Evolutionary conservation across 2,888 invertebrate species (phyloP).

Genomic region (Synanthedon myopaeformis): DNA sequence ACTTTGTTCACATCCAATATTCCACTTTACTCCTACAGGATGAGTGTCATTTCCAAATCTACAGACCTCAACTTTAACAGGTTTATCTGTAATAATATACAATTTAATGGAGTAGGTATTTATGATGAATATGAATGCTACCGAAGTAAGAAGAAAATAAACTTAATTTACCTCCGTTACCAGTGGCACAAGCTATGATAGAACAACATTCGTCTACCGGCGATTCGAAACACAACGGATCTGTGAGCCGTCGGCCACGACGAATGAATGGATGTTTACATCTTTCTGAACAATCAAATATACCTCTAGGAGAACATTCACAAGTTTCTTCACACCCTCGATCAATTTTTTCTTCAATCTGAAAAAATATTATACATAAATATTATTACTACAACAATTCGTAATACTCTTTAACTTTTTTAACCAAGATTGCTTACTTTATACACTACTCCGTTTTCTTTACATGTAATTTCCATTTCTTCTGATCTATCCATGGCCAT

Average conservation of each 20-base stretch:
- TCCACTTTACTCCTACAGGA: constrained; percentile 77
- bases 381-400: too few relatives aligned
- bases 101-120: neutral
- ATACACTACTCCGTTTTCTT: constrained; percentile 56
- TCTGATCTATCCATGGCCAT: constrained; percentile 36
- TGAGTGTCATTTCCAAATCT: constrained; percentile 78
- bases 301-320: constrained; percentile 75
- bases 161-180: constrained; percentile 33
- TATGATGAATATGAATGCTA: too few relatives aligned
- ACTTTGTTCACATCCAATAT: constrained; percentile 83
- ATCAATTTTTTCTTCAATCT: constrained; percentile 78
- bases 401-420: neutral
- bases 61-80: constrained; percentile 48
- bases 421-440: constrained; percentile 40
- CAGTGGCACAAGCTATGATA: constrained; percentile 76
- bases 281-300: constrained; percentile 78
- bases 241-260: constrained; percentile 74
- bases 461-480: constrained; percentile 43
- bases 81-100: constrained; percentile 34
- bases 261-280: constrained; percentile 79
- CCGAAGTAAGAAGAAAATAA: too few relatives aligned
- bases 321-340: constrained; percentile 84
- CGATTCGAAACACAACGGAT: constrained; percentile 80
- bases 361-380: constrained; percentile 6
- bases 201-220: constrained; percentile 77